Evolutionary conservation across 2,797 vertebrate species (phyloP), one percentile per base, ranked within the genome.

Genomic region (Pseudopleuronectes americanus): DNA sequence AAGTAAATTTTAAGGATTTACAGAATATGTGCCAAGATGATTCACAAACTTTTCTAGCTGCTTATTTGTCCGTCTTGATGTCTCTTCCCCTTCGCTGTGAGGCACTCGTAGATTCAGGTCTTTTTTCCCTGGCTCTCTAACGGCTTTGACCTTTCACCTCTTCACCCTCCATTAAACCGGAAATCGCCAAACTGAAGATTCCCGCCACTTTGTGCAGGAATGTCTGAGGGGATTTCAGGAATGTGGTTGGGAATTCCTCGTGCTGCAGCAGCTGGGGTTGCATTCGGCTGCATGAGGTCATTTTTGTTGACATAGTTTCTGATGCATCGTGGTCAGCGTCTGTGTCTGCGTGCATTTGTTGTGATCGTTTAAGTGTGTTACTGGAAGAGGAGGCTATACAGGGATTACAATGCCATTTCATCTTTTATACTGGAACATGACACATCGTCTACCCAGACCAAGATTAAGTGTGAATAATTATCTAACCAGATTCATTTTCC

Each of bases 161-260:
- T 65, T 81, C 64, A 31, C 53, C 33, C 51, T 41, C 19, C 41
- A 55, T 49, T 66, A 59, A 68, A 55, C 36, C 3, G 6, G 67
- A 76, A 72, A 75, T 57, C 43, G 10, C 48, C 68, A 67, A 63
- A 6, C 62, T 62, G 74, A 82, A 62, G 55, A 74, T 83, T 83
- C 78, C 73, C 38, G 22, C 66, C 83, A 79, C 71, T 48, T 67
- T 71, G 74, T 74, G 71, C 59, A 71, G 84, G 81, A 87, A 84
- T 84, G 81, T 70, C 66, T 68, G 76, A 73, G 59, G 52, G 74
- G 74, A 84, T 76, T 76, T 77, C 57, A 83, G 77, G 84, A 89
- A 86, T 89, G 81, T 49, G 55, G 60, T 8, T 12, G 63, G 65
- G 86, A 88, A 83, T 89, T 76, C 80, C 53, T 71, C 51, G 0